Base-by-base conservation (phyloP, 2,888 invertebrate genomes). In the Adelphocoris suturalis region DNA sequence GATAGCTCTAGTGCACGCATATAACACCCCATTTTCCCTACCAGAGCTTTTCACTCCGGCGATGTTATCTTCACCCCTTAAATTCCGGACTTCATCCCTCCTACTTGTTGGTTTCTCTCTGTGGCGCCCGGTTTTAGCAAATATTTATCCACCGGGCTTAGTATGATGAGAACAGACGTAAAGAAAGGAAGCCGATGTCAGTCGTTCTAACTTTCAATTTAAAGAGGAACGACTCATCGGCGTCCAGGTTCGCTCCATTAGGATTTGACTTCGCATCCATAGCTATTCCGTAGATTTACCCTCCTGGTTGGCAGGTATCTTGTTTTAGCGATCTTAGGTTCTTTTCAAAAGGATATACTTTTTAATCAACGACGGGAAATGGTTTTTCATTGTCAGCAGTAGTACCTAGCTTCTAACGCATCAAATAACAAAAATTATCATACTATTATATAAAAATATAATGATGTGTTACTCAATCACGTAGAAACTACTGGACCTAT, bases 191-290 rank as follows among this genome's bases (percentile, higher is more conserved):
- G 19, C 23, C 23, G 23, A 3, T 12, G 68, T 68, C 68, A 68
- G 27, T 68, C 68, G 68, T 68, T 68, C 68, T 23, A 68, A 68
- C 68, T 68, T 68, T 68, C 23, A 23, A 68, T 68, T 68, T 68
- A 68, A 68, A 68, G 23, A 68, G 68, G 68, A 68, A 68, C 0
- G 68, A 23, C 68, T 23, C 68, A 68, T 68, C 23, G 68, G 13
- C 23, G 68, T 19, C 23, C 23, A 23, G 68, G 27, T 23, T 68
- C 68, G 5, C 11, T 23, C 68, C 68, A 23, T 68, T 23, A 68
- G 68, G 68, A 68, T 68, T 27, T 11, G 23, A 68, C 23, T 23
- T 68, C 23, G 2, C 23, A 23, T 68, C 68, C 16, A n/a, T n/a
- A 37, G 37, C n/a, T n/a, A 57, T 57, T n/a, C 57, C 57, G 16